Percentiles rank a stretch among this genome's conserved stretches.
Conservation (phyloP, 1,140 invertebrate genomes). For the Spodoptera frugiperda region DNA sequence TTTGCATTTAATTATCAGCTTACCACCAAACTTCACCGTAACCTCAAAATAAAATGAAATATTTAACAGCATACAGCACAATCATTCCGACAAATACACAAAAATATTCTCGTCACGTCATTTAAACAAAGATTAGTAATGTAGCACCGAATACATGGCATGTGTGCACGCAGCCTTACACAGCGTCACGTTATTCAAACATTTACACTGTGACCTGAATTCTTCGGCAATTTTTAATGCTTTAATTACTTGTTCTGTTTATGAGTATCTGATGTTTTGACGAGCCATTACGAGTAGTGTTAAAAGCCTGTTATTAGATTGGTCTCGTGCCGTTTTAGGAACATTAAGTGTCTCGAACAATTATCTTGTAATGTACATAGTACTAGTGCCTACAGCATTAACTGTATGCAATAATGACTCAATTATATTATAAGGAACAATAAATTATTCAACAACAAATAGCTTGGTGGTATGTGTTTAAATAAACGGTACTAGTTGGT, state of each 20-base stretch:
- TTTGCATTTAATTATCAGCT: too few species aligned
- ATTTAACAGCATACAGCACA: too few species aligned
- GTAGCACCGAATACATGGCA: not conserved
- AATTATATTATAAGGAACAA: slow-evolving; percentile 22
- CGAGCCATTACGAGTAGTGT: slow-evolving; percentile 19
- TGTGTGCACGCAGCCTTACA: not conserved
- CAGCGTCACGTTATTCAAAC: slow-evolving; percentile 38
- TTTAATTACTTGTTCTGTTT: slow-evolving; percentile 35
- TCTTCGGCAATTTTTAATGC: slow-evolving; percentile 37
- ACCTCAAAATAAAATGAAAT: too few species aligned
- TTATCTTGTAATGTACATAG: not conserved
- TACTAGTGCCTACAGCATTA: slow-evolving; percentile 2
- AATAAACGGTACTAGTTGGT: too few species aligned
- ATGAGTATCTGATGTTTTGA: slow-evolving; percentile 21
- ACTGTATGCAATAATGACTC: slow-evolving; percentile 20
- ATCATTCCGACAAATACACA: too few species aligned
- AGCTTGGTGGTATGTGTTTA: too few species aligned
- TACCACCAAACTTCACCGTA: too few species aligned
- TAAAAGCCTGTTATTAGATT: slow-evolving; percentile 37
- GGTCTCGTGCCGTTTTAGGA: slow-evolving; percentile 24
- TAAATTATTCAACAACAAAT: slow-evolving; percentile 3
- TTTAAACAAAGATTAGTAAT: not conserved
- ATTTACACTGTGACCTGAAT: slow-evolving; percentile 46
- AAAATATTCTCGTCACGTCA: too few species aligned
- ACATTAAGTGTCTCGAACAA: slow-evolving; percentile 21